Evolutionary conservation across 2,888 invertebrate species (phyloP).

Genomic region (Lithophane semibrunnea): DNA sequence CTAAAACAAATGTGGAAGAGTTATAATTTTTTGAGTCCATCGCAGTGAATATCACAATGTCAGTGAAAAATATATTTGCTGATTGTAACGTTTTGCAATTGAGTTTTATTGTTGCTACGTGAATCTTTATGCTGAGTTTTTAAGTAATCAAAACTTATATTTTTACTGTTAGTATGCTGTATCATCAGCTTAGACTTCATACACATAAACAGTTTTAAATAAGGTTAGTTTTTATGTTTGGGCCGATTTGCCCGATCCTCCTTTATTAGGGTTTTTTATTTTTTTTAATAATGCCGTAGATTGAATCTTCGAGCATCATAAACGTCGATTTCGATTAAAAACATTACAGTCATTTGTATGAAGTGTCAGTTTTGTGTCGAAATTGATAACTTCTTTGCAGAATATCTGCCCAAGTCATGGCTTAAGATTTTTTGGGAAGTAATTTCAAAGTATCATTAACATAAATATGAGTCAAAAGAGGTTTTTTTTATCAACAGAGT

Average conservation of each 20-base stretch:
- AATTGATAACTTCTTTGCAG: too few relatives aligned
- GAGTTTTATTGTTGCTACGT: constrained; percentile 4
- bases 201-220: not conserved
- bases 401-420: too few relatives aligned
- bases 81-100: constrained; percentile 25
- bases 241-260: not conserved
- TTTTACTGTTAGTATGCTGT: not conserved
- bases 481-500: constrained; percentile 62
- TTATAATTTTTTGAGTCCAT: not conserved
- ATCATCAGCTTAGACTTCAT: not conserved
- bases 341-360: too few relatives aligned
- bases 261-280: not conserved
- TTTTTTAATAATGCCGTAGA: too few relatives aligned
- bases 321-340: too few relatives aligned
- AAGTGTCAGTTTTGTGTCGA: too few relatives aligned
- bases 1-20: not conserved
- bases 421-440: not conserved
- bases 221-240: not conserved
- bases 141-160: not conserved
- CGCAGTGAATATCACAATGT: constrained; percentile 1
- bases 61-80: not conserved
- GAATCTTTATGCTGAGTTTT: not conserved
- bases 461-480: not conserved
- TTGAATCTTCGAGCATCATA: too few relatives aligned
- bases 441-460: not conserved